Evolutionary conservation across 2,797 vertebrate species (phyloP).

Genomic region (Micropoecilia bifurca): DNA sequence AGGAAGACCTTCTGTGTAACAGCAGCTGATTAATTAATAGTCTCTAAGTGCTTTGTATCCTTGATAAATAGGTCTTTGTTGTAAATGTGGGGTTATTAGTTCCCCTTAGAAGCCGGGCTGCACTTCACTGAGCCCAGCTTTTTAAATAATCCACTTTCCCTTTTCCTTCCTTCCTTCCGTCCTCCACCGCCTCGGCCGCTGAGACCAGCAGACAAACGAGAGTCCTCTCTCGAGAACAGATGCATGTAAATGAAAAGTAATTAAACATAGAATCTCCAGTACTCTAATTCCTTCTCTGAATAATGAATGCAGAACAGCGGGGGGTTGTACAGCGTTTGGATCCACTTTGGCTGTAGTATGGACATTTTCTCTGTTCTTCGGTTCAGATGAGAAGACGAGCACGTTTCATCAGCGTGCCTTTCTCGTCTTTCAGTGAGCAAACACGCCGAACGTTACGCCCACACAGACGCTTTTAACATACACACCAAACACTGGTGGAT

Average conservation of each 20-base stretch:
- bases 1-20: neutral
- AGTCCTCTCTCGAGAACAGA: conserved; percentile 45
- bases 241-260: conserved; percentile 61
- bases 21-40: conserved; percentile 29
- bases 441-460: conserved; percentile 15
- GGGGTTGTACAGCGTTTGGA: conserved; percentile 3
- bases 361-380: conserved; percentile 10
- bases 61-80: conserved; percentile 29
- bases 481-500: conserved; percentile 28
- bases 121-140: conserved; percentile 19
- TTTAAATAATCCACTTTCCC: conserved; percentile 36
- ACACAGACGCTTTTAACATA: conserved; percentile 3
- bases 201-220: conserved; percentile 39
- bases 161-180: conserved; percentile 29
- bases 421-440: conserved; percentile 10
- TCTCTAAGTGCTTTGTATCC: conserved; percentile 9
- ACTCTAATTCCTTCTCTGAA: conserved; percentile 36
- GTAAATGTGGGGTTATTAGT: conserved; percentile 30
- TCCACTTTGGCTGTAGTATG: conserved; percentile 3
- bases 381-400: conserved; percentile 18
- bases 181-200: neutral
- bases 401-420: conserved; percentile 3
- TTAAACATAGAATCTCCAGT: conserved; percentile 44
- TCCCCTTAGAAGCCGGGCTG: conserved; percentile 21
- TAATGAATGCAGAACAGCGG: conserved; percentile 34